Percentiles rank a stretch among this genome's conserved stretches.
Conservation (phyloP, 2,797 vertebrate genomes). For the Pangasius djambal region DNA sequence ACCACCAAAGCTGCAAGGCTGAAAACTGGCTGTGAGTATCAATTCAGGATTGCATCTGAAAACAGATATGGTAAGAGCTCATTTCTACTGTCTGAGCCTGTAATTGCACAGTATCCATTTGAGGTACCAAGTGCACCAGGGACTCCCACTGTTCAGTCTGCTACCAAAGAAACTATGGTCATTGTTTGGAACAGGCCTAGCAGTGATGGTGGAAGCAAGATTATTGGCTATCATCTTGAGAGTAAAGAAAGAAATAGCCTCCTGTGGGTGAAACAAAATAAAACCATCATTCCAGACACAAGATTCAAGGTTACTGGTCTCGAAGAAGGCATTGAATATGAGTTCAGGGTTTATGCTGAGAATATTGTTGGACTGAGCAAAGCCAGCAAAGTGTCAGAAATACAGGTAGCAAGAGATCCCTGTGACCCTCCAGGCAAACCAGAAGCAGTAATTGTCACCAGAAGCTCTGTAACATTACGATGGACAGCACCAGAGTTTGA, state of each 20-base stretch:
- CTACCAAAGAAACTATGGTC: conserved; percentile 82
- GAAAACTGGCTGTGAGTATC: conserved; percentile 94
- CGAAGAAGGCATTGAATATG: conserved; percentile 85
- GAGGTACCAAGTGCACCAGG: conserved; percentile 91
- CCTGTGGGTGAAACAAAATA: conserved; percentile 84
- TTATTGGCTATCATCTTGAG: conserved; percentile 84
- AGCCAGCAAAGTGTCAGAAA: conserved; percentile 80
- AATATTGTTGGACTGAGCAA: conserved; percentile 87
- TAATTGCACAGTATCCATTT: conserved; percentile 89
- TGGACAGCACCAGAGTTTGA: conserved; percentile 96
- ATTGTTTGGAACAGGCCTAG: conserved; percentile 84
- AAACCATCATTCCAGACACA: conserved; percentile 81
- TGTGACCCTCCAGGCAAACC: conserved; percentile 93
- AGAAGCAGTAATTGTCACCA: conserved; percentile 91
- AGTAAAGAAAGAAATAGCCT: conserved; percentile 86
- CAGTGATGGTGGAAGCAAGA: conserved; percentile 83
- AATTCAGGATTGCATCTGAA: conserved; percentile 96
- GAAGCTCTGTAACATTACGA: conserved; percentile 89
- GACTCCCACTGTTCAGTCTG: conserved; percentile 77
- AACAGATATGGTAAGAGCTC: conserved; percentile 96
- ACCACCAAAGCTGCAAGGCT: conserved; percentile 94
- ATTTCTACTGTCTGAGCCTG: conserved; percentile 86
- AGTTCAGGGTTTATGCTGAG: conserved; percentile 85
- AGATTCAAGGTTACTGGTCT: conserved; percentile 82
- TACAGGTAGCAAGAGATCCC: conserved; percentile 78